Conservation (phyloP, 2,888 invertebrate genomes). For the Malthinus flaveolus region DNA sequence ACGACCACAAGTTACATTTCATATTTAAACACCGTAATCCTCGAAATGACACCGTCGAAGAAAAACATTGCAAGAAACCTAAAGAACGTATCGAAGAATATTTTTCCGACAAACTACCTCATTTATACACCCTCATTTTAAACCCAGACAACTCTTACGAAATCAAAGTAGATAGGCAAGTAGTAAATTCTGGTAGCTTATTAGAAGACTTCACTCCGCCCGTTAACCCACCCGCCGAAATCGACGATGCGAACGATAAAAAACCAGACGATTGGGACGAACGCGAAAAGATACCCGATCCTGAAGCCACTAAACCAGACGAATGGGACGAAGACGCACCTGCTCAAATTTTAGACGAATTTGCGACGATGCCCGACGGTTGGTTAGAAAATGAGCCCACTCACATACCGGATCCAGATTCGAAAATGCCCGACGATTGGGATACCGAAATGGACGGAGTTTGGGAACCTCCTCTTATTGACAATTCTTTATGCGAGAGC, state of each 20-base stretch:
- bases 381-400: slow-evolving; percentile 93
- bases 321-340: slow-evolving; percentile 98
- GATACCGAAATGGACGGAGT: slow-evolving; percentile 98
- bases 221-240: slow-evolving; percentile 93
- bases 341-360: slow-evolving; percentile 83
- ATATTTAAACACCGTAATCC: slow-evolving; percentile 97
- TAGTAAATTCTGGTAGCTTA: slow-evolving; percentile 84
- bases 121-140: slow-evolving; percentile 80
- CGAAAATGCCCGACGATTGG: slow-evolving; percentile 92
- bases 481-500: slow-evolving; percentile 82
- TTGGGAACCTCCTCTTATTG: slow-evolving; percentile 94
- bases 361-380: slow-evolving; percentile 81
- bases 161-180: slow-evolving; percentile 80
- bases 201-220: slow-evolving; percentile 90
- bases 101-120: slow-evolving; percentile 91
- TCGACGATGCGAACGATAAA: slow-evolving; percentile 85
- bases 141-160: slow-evolving; percentile 80
- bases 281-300: slow-evolving; percentile 83
- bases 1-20: slow-evolving; percentile 87
- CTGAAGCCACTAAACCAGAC: slow-evolving; percentile 85
- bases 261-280: slow-evolving; percentile 97
- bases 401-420: slow-evolving; percentile 83
- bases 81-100: slow-evolving; percentile 80
- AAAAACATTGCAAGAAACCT: slow-evolving; percentile 95
- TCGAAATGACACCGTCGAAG: slow-evolving; percentile 81